Percentiles rank a stretch among this genome's conserved stretches.
phyloP scores from a whole-genome alignment of 2,888 invertebrate genomes.

The Caenorhabditis sp. region DNA sequence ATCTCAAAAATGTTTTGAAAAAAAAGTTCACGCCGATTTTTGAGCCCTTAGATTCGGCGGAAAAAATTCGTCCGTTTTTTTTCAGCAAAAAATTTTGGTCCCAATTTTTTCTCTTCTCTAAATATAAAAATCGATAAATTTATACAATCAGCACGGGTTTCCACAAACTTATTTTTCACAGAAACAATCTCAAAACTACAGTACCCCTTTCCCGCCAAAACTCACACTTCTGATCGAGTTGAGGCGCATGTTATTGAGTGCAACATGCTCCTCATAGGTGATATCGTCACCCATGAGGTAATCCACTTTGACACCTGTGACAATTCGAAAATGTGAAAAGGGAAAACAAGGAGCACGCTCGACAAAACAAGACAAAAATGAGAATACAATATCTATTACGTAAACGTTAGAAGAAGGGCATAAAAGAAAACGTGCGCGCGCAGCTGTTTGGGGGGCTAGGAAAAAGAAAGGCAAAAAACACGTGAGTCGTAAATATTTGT shows the following conservation, averaged over 20 bases:
- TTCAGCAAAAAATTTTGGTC: too few relatives aligned
- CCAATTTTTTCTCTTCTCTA: too few relatives aligned
- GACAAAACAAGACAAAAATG: not conserved
- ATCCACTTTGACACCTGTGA: slow-evolving; percentile 1
- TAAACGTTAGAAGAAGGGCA: not conserved
- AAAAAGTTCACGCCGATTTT: too few relatives aligned
- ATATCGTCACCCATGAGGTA: slow-evolving; percentile 31
- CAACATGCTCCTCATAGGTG: slow-evolving; percentile 53
- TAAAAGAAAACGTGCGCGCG: too few relatives aligned
- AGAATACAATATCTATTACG: not conserved
- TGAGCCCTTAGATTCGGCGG: too few relatives aligned
- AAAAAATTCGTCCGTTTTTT: too few relatives aligned
- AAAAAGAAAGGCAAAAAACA: not conserved
- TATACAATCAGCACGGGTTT: too few relatives aligned
- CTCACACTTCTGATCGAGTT: slow-evolving; percentile 45
- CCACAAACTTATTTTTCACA: too few relatives aligned
- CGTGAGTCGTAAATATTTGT: slow-evolving; percentile 4
- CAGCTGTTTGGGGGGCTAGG: not conserved
- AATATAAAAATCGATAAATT: too few relatives aligned
- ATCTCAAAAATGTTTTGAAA: too few relatives aligned
- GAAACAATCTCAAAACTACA: too few relatives aligned
- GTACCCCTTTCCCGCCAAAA: too few relatives aligned
- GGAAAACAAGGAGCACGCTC: not conserved
- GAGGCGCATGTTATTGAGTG: slow-evolving; percentile 46
- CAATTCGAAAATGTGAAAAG: not conserved